Base-by-base conservation (phyloP, 2,797 vertebrate genomes). In the Coccyzus lansbergi region DNA sequence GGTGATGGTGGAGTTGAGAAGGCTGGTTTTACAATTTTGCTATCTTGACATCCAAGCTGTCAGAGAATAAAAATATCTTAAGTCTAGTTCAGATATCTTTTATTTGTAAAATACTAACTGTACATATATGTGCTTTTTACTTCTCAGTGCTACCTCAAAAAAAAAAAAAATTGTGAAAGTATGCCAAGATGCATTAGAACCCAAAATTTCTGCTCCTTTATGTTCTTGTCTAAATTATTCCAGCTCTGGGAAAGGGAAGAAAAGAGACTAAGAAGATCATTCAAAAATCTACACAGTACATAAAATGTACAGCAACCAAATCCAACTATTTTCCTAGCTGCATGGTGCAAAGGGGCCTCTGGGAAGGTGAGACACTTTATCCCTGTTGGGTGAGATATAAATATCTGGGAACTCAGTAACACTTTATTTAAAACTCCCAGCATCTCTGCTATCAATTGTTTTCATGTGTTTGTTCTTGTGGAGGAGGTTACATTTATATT, bases 281-380 rank as follows among this genome's bases (percentile, higher is more conserved):
- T 83, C 20, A 9, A 52, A 91, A 81, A 40, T 15, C 21, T 26
- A 40, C 6, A 26, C 64, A 36, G 6, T 12, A 8, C 46, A 29
- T 28, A 63, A 86, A 88, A 55, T n/a, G 12, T 20, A 81, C 16
- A 26, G 15, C 14, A 69, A 42, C 2, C 1, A 24, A 81, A 49
- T 7, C 9, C 31, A 74, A 25, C 8, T 24, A 34, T 12, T 4
- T 63, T 70, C 36, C 26, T 12, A 26, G 15, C 7, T 58, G 9
- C 5, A 1, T 49, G 4, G 8, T 60, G 16, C 16, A 55, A 78
- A 46, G 4, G 13, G 36, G 3, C 1, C 8, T 53, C 21, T 0
- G 0, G 29, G 19, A 6, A 52, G 6, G 3, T 52, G 21, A 62
- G 34, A 20, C 10, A 36, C 33, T 56, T 36, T 26, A 21, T 4